Conservation (phyloP, 2,113 vertebrate genomes). For the Nycticebus coucang region DNA sequence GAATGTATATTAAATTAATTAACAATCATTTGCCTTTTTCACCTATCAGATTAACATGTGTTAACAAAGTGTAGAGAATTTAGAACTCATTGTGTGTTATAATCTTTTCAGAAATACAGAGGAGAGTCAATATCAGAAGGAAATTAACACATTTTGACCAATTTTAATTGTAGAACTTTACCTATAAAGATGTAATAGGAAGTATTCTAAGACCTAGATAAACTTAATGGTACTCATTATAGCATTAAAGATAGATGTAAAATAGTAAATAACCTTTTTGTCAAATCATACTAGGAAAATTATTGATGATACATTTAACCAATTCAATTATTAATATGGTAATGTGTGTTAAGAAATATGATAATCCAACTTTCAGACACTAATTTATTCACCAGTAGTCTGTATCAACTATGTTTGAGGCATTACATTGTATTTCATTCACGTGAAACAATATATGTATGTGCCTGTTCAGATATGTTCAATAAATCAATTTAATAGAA, state of each 20-base stretch:
- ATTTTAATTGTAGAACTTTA: conserved; percentile 15
- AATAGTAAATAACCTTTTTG: neutral
- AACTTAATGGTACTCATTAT: neutral
- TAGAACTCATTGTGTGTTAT: neutral
- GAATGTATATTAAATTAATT: neutral
- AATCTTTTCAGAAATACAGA: neutral
- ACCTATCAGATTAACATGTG: conserved; percentile 59
- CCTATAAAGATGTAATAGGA: neutral
- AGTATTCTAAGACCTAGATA: neutral
- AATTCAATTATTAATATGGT: neutral
- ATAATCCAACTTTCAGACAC: neutral
- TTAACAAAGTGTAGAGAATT: neutral
- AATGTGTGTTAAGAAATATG: neutral
- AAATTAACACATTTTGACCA: conserved; percentile 46
- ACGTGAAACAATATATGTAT: conserved; percentile 33
- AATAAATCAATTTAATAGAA: conserved; percentile 63
- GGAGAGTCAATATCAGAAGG: neutral
- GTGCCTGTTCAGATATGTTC: neutral
- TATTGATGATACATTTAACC: neutral
- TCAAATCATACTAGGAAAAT: neutral
- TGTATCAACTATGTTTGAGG: neutral
- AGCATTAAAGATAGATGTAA: neutral
- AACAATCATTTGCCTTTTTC: conserved; percentile 4
- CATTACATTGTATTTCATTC: neutral
- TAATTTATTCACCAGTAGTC: neutral